These are phyloP conservation scores for Pavo muticus DNA, from an alignment of 2,113 vertebrate species.

Conservation along the genomic window DNA sequence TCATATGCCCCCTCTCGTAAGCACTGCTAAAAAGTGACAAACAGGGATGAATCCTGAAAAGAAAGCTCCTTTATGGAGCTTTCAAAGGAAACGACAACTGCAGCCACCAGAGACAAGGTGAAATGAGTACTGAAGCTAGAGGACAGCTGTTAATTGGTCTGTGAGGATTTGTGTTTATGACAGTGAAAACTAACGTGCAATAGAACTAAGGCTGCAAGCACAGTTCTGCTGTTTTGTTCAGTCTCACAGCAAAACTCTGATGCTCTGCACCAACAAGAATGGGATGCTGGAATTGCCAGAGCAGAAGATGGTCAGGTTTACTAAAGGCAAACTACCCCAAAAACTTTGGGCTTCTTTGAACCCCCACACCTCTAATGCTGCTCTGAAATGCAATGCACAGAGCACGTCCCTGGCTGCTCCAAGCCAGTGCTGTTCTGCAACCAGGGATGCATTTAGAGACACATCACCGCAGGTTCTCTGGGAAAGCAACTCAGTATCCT, in stretches of 20 bases:
- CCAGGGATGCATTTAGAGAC: not conserved
- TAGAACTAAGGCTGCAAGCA: not conserved
- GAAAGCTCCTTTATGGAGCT: not conserved
- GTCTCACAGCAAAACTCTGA: not conserved
- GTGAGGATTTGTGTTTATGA: constrained; percentile 22
- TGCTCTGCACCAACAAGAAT: not conserved
- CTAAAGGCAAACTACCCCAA: not conserved
- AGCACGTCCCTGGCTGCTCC: not conserved
- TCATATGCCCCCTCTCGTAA: not conserved
- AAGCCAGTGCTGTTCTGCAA: not conserved
- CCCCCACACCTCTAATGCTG: not conserved
- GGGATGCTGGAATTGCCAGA: not conserved
- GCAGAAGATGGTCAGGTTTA: not conserved
- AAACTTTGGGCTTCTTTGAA: not conserved
- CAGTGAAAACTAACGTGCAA: not conserved
- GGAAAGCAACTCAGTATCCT: constrained; percentile 48
- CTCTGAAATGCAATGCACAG: not conserved
- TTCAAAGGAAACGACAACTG: not conserved
- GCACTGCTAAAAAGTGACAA: not conserved
- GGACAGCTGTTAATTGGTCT: constrained; percentile 24
- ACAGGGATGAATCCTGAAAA: not conserved
- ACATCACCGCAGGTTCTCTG: constrained; percentile 9
- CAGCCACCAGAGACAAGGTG: not conserved
- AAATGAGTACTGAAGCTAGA: not conserved
- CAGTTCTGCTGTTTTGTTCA: not conserved